Evolutionary conservation across 2,888 invertebrate genomes (phyloP), one percentile per base, ranked within the genome.

Genomic region (Nebria salina): DNA sequence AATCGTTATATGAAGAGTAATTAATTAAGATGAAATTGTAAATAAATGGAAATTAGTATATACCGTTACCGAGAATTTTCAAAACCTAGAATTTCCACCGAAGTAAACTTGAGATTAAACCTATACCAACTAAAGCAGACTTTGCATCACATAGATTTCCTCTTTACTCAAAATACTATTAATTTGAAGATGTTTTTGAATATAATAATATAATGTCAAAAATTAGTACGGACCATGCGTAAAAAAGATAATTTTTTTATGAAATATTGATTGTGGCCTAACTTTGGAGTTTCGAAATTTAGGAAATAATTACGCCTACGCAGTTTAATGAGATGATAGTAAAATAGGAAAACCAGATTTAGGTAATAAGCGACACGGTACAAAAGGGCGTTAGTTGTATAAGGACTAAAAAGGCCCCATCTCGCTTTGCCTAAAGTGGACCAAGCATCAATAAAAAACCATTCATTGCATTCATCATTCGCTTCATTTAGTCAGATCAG

Each of bases 401-500:
- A 54, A 54, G 54, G 54, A 54, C 54, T 54, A 54, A 54, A 54
- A 54, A 54, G 54, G 54, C 54, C 54, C 7, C 54, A 54, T 54
- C 54, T 54, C 54, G 54, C 54, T 54, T 54, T 13, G 70, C 15
- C 70, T 70, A 70, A 70, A 26, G 11, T 70, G 34, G 70, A 70
- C 6, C 26, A 70, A 70, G 70, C 70, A 70, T 8, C n/a, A 13
- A 25, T 25, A 13, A 34, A 20, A 20, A 11, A 20, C 15, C 70
- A 26, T 34, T 25, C 70, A 70, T 70, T 25, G 6, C 73, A 70
- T 13, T 80, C 13, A 20, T 70, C 75, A 64, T 54, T 54, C 54
- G 8, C 70, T 75, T 80, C 41, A 72, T 68, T 15, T 75, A 64
- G 54, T 54, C 54, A 54, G 54, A 54, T 54, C 54, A 54, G 54